Conservation (phyloP, 2,888 invertebrate species). For the Amiota mariae region DNA sequence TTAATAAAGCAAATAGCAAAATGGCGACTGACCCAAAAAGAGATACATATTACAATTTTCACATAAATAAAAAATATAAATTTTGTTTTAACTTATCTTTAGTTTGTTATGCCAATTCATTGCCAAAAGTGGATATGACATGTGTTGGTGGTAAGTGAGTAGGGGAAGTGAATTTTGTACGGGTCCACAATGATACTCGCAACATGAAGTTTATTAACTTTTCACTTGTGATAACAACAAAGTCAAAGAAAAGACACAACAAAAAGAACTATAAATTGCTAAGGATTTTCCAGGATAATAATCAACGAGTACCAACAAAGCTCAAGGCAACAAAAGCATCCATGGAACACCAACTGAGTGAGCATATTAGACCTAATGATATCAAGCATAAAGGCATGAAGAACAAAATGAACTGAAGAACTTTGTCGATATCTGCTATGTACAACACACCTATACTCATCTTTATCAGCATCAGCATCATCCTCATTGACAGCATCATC, state of each 20-base stretch:
- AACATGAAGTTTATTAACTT: conserved; percentile 53
- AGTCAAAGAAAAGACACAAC: neutral
- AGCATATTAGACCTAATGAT: conserved; percentile 32
- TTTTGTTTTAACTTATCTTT: neutral
- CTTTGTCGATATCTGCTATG: neutral
- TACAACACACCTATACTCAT: neutral
- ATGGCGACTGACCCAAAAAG: too few relatives aligned
- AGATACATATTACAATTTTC: too few relatives aligned
- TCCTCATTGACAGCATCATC: neutral
- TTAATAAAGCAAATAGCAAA: too few relatives aligned
- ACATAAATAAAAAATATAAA: neutral
- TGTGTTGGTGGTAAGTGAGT: conserved; percentile 52
- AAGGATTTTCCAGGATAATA: conserved; percentile 51
- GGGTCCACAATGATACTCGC: conserved; percentile 34
- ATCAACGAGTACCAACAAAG: neutral
- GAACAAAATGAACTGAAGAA: conserved; percentile 31
- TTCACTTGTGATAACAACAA: conserved; percentile 45
- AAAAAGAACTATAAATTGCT: conserved; percentile 18
- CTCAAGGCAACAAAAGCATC: neutral
- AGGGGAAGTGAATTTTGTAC: conserved; percentile 64
- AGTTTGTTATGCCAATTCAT: too few relatives aligned
- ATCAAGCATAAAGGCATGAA: conserved; percentile 46
- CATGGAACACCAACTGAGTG: conserved; percentile 31
- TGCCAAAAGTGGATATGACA: conserved; percentile 33
- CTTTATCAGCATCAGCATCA: neutral